Conservation (phyloP, 2,888 invertebrate species). For the Cylindroiulus punctatus region DNA sequence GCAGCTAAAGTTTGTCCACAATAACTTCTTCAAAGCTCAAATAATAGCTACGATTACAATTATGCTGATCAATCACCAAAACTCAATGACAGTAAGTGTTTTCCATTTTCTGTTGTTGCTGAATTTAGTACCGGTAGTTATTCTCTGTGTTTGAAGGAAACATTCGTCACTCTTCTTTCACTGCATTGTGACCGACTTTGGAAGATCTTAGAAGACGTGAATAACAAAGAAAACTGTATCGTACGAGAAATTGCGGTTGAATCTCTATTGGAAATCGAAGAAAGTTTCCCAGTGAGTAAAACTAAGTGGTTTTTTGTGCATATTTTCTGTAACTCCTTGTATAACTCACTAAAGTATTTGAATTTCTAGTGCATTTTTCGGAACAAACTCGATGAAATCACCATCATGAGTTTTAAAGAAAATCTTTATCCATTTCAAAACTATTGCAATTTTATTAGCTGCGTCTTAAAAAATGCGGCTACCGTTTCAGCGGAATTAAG, state of each 20-base stretch:
- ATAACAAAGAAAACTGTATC: not conserved
- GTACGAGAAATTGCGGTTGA: conserved; percentile 36
- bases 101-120: not conserved
- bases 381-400: not conserved
- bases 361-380: conserved; percentile 19
- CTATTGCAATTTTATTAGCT: not conserved
- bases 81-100: conserved; percentile 2
- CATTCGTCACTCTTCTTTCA: not conserved
- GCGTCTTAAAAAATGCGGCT: conserved; percentile 12
- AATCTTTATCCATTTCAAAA: conserved; percentile 43
- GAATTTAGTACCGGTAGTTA: not conserved
- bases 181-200: conserved; percentile 20
- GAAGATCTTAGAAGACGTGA: not conserved
- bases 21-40: conserved; percentile 44
- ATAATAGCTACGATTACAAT: conserved; percentile 39
- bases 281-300: conserved; percentile 16
- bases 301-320: not conserved
- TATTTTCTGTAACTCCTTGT: too few species aligned
- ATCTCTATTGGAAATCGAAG: conserved; percentile 36
- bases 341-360: too few species aligned
- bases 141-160: not conserved
- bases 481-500: not conserved
- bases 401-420: not conserved
- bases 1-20: not conserved
- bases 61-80: not conserved